Evolutionary conservation across 1,140 invertebrate species (phyloP).

Genomic region (Lepidurus arcticus): DNA sequence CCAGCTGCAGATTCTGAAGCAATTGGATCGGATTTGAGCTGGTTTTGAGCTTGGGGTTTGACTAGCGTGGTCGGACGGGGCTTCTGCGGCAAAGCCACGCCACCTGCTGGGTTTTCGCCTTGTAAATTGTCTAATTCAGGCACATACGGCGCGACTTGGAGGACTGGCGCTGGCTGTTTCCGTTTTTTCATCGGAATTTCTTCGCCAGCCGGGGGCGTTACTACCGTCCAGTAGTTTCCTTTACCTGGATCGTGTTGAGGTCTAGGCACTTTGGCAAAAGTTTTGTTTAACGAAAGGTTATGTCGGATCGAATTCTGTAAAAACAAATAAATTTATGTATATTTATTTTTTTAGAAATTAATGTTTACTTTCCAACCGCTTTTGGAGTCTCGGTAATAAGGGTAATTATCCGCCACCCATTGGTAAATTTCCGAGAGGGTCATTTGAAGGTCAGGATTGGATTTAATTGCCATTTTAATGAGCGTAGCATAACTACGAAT

Average conservation of each 20-base stretch:
- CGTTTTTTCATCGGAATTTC: slow-evolving; percentile 3
- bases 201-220: slow-evolving; percentile 41
- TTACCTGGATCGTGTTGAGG: slow-evolving; percentile 60
- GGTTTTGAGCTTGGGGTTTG: background rate
- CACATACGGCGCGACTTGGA: background rate
- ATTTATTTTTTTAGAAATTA: background rate
- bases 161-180: background rate
- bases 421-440: slow-evolving; percentile 68
- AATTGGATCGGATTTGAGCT: background rate
- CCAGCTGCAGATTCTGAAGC: background rate
- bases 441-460: slow-evolving; percentile 63
- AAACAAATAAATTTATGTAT: slow-evolving; percentile 29
- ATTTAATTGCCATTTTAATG: slow-evolving; percentile 65
- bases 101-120: background rate
- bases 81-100: background rate
- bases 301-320: slow-evolving; percentile 51
- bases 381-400: slow-evolving; percentile 63
- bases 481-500: slow-evolving; percentile 62
- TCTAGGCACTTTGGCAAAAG: slow-evolving; percentile 59
- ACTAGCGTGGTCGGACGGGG: background rate
- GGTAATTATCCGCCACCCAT: slow-evolving; percentile 68
- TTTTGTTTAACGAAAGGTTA: slow-evolving; percentile 53
- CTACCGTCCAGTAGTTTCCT: slow-evolving; percentile 58
- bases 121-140: background rate
- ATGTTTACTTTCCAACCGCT: slow-evolving; percentile 60